Conservation (phyloP, 2,888 invertebrate species). For the Drosophila melanosoma region DNA sequence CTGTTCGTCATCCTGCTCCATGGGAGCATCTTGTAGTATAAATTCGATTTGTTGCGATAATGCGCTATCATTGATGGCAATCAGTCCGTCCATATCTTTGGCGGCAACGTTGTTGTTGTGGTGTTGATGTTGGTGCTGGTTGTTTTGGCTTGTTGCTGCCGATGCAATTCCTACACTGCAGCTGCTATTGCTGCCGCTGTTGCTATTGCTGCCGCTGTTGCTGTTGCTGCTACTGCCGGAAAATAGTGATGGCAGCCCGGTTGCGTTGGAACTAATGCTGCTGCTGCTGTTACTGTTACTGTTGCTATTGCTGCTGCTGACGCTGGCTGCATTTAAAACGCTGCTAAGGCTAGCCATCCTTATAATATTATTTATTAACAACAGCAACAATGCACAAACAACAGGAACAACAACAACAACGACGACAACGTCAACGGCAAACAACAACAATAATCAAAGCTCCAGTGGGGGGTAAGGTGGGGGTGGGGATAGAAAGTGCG, state of each 20-base stretch:
- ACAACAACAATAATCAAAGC: constrained; percentile 38
- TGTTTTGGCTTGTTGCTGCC: background rate
- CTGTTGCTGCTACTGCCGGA: constrained; percentile 31
- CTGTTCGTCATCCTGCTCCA: constrained; percentile 82
- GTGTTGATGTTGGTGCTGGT: constrained; percentile 23
- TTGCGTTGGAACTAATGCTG: constrained; percentile 32
- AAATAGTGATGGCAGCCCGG: constrained; percentile 54
- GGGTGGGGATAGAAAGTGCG: background rate
- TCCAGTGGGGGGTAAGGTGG: background rate
- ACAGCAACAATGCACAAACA: constrained; percentile 34
- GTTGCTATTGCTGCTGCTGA: constrained; percentile 50
- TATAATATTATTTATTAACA: constrained; percentile 21
- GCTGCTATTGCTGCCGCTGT: constrained; percentile 13
- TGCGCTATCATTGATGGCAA: constrained; percentile 84
- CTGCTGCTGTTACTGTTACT: constrained; percentile 42
- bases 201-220: constrained; percentile 39
- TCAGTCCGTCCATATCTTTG: constrained; percentile 83
- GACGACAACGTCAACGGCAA: constrained; percentile 2
- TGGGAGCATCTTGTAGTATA: constrained; percentile 85
- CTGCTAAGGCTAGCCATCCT: constrained; percentile 57
- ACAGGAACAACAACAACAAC: constrained; percentile 13
- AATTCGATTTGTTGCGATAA: constrained; percentile 85
- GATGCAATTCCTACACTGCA: constrained; percentile 15
- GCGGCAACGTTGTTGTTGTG: constrained; percentile 53
- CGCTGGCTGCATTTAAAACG: constrained; percentile 43